These are phyloP conservation scores for Lepidotrigona ventralis DNA, from an alignment of 1,140 invertebrate genomes.

Conservation along the genomic window DNA sequence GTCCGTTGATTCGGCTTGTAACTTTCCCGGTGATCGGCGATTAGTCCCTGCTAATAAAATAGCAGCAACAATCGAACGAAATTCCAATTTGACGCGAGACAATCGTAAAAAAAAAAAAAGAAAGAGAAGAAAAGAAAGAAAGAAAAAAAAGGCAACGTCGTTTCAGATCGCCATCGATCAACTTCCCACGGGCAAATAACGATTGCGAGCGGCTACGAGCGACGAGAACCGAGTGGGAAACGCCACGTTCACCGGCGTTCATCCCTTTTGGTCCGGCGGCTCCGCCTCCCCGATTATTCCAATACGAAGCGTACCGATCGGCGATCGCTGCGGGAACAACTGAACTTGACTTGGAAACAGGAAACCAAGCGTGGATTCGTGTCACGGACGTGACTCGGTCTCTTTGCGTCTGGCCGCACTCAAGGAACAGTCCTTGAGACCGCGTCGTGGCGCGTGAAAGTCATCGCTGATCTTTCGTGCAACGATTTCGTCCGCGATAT, in stretches of 20 bases:
- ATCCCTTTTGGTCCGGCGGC: not conserved
- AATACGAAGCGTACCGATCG: constrained; percentile 31
- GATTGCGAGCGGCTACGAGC: constrained; percentile 6
- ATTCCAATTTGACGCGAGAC: not conserved
- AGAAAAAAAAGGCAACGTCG: not conserved
- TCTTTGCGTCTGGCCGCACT: not conserved
- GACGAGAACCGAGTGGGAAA: constrained; percentile 21
- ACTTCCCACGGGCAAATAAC: constrained; percentile 29
- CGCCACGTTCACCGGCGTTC: not conserved
- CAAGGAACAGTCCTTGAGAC: constrained; percentile 37
- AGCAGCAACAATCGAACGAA: not conserved
- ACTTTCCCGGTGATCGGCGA: not conserved
- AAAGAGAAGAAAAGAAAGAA: not conserved
- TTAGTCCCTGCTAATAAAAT: not conserved
- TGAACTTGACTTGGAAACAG: constrained; percentile 59
- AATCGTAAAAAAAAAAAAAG: not conserved
- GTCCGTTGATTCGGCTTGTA: not conserved
- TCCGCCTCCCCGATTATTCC: not conserved
- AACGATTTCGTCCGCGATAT: not conserved
- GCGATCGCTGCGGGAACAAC: constrained; percentile 25
- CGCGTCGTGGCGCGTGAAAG: constrained; percentile 39
- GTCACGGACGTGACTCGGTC: constrained; percentile 37
- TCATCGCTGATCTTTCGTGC: constrained; percentile 23
- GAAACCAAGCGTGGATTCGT: constrained; percentile 50
- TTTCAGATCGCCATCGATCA: constrained; percentile 35